phyloP scores from a whole-genome alignment of 2,888 invertebrate genomes.

The Sesia bembeciformis region DNA sequence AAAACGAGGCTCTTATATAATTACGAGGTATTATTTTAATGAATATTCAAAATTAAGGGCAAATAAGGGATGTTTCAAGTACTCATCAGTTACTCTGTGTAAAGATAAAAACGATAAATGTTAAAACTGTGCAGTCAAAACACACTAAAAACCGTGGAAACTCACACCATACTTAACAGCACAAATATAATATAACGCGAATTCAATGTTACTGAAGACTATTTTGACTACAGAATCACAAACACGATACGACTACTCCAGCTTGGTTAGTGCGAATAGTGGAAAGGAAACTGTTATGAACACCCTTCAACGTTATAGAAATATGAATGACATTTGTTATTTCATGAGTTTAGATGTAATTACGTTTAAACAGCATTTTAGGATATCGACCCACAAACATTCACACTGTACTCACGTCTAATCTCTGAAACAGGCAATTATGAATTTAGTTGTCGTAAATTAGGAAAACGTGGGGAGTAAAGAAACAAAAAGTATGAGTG shows the following conservation, averaged over 20 bases:
- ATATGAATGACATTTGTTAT: conserved; percentile 1
- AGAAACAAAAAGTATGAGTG: too few species aligned
- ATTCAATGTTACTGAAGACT: too few species aligned
- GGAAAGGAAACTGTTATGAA: conserved; percentile 64
- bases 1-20: too few species aligned
- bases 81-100: too few species aligned
- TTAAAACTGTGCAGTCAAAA: neutral
- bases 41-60: too few species aligned
- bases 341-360: neutral
- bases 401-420: conserved; percentile 70
- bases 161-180: neutral
- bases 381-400: conserved; percentile 57
- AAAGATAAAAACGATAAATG: neutral
- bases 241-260: neutral
- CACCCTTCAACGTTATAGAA: conserved; percentile 40
- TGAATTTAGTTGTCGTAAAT: conserved; percentile 37
- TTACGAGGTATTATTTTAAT: too few species aligned
- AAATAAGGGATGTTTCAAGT: too few species aligned
- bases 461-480: neutral
- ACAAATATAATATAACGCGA: too few species aligned
- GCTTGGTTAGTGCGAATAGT: conserved; percentile 1
- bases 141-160: neutral
- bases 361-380: conserved; percentile 14
- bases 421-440: conserved; percentile 71
- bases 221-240: neutral